A percentile compares a stretch with the other conserved stretches of the same genome.
phyloP scores from a whole-genome alignment of 2,888 invertebrate genomes.

The Drosophila ezoana region DNA sequence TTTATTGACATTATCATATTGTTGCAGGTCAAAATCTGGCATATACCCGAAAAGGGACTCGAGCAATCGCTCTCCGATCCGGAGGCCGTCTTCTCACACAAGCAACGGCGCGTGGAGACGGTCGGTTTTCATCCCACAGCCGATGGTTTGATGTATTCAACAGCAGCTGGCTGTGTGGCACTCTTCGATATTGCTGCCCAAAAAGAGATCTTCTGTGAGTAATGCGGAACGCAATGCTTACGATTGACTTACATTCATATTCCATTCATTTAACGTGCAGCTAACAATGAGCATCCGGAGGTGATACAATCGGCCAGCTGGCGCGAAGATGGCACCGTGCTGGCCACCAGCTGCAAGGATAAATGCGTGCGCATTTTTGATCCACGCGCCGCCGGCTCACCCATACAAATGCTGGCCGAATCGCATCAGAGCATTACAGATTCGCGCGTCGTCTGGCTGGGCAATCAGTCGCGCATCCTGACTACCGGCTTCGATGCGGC shows the following conservation, averaged over 20 bases:
- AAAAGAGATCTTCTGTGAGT: slow-evolving; percentile 91
- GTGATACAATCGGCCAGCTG: slow-evolving; percentile 96
- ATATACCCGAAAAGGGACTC: slow-evolving; percentile 92
- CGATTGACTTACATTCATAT: neutral
- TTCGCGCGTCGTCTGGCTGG: slow-evolving; percentile 95
- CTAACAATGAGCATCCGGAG: slow-evolving; percentile 91
- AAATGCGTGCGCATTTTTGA: slow-evolving; percentile 94
- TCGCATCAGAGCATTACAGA: slow-evolving; percentile 97
- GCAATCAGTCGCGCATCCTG: slow-evolving; percentile 92
- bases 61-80: slow-evolving; percentile 91
- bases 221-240: too few relatives aligned
- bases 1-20: slow-evolving; percentile 36
- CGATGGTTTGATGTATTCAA: slow-evolving; percentile 94
- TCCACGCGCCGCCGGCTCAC: slow-evolving; percentile 88
- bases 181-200: slow-evolving; percentile 94
- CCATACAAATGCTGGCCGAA: slow-evolving; percentile 88
- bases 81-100: slow-evolving; percentile 92
- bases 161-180: slow-evolving; percentile 92
- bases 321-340: slow-evolving; percentile 91
- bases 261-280: slow-evolving; percentile 79
- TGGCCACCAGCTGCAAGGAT: slow-evolving; percentile 96
- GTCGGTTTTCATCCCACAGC: slow-evolving; percentile 96
- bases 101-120: slow-evolving; percentile 94
- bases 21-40: slow-evolving; percentile 93
- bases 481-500: slow-evolving; percentile 96